Conservation (phyloP, 1,140 invertebrate genomes). For the Drosophila willistoni region DNA sequence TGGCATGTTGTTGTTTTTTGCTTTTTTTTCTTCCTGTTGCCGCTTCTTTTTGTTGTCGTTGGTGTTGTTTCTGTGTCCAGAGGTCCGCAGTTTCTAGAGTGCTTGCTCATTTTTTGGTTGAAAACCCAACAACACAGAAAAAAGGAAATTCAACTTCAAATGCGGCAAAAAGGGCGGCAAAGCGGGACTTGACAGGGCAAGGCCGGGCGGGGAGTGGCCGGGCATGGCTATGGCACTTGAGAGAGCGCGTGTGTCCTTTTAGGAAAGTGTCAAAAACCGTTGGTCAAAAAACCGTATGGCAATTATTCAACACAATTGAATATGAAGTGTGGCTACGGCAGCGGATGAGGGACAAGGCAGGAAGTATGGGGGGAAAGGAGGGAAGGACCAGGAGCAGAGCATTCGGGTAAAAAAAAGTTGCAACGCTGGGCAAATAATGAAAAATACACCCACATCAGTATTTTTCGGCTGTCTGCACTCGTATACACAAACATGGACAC, state of each 20-base stretch:
- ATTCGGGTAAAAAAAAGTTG: constrained; percentile 57
- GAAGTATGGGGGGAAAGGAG: neutral
- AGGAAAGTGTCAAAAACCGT: constrained; percentile 83
- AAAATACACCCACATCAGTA: constrained; percentile 81
- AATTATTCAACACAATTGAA: constrained; percentile 83
- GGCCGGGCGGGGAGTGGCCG: neutral
- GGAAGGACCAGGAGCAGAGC: neutral
- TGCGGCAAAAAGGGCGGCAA: constrained; percentile 59
- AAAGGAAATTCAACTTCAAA: constrained; percentile 72
- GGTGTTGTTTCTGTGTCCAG: neutral
- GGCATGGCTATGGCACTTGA: constrained; percentile 55
- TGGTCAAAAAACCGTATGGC: constrained; percentile 83
- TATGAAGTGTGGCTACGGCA: constrained; percentile 82
- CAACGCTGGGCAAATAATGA: constrained; percentile 78
- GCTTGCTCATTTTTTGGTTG: constrained; percentile 73
- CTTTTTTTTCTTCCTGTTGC: constrained; percentile 31
- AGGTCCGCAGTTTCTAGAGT: constrained; percentile 42
- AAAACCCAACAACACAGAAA: constrained; percentile 24
- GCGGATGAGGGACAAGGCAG: constrained; percentile 24
- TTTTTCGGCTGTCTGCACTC: constrained; percentile 78
- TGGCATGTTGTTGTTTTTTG: constrained; percentile 69
- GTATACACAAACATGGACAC: constrained; percentile 33
- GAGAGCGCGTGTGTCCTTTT: constrained; percentile 73
- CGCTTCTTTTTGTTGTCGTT: constrained; percentile 17
- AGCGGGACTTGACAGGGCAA: neutral